A percentile compares a stretch with the other conserved stretches of the same genome.
Conservation (phyloP, 2,797 vertebrate species). For the Poecilia picta region DNA sequence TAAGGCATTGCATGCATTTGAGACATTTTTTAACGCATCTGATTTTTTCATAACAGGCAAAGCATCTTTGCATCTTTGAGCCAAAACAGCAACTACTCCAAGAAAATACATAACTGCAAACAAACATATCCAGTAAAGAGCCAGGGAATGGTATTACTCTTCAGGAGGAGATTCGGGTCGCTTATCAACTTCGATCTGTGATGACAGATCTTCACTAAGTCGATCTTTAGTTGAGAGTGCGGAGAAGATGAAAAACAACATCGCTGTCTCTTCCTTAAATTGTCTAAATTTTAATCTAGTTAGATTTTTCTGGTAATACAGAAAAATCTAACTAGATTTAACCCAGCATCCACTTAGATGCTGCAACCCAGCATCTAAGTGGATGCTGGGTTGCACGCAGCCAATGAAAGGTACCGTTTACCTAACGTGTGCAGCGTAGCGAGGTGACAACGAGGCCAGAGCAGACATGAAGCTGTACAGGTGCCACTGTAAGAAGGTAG, state of each 20-base stretch:
- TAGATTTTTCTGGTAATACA: constrained; percentile 42
- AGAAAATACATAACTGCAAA: constrained; percentile 35
- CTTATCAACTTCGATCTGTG: constrained; percentile 31
- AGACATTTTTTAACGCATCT: neutral
- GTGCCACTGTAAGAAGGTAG: constrained; percentile 25
- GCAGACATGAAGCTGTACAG: constrained; percentile 48
- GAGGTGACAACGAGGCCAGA: constrained; percentile 47
- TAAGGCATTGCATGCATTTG: neutral
- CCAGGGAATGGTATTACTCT: constrained; percentile 13
- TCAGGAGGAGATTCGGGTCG: constrained; percentile 5
- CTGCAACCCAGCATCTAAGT: too few relatives aligned
- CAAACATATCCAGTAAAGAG: constrained; percentile 11
- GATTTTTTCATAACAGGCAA: constrained; percentile 10
- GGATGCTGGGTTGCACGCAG: constrained; percentile 35
- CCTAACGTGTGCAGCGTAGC: constrained; percentile 48
- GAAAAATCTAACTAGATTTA: too few relatives aligned
- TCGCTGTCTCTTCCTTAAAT: constrained; percentile 21
- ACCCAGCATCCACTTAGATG: too few relatives aligned
- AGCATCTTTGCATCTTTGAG: constrained; percentile 14
- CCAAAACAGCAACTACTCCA: constrained; percentile 17
- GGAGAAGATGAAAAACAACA: constrained; percentile 26
- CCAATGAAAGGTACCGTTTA: constrained; percentile 64
- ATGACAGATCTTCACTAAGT: constrained; percentile 15
- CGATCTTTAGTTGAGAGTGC: constrained; percentile 9
- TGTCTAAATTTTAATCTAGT: constrained; percentile 49